Evolutionary conservation across 2,797 vertebrate species (phyloP), one percentile per base, ranked within the genome.

Genomic region (Gymnoscopelus microlampas): DNA sequence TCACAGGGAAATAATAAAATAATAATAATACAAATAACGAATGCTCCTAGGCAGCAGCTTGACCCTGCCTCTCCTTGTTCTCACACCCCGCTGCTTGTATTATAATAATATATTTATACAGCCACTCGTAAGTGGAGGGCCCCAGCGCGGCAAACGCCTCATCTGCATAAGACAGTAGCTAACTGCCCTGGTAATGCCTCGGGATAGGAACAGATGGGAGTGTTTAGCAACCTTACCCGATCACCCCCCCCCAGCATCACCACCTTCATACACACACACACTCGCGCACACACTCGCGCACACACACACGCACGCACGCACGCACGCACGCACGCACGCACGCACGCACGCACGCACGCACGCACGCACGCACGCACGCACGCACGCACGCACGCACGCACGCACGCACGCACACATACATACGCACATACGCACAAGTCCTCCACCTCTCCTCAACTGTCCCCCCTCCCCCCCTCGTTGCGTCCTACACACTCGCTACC

Each of bases 201-300:
- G 90, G 95, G 96, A 94, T 90, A 88, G 76, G 88, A 95, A 94
- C 96, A 95, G 92, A 94, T 90, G 95, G 95, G 94, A 95, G 92
- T 91, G 93, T 96, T 97, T 95, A 96, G 92, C 92, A 93, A 93
- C 88, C 91, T 77, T 76, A 84, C 81, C 85, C 88, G 79, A 82
- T 84, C 86, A 84, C 90, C 88, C 89, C 82, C 79, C 70, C 83
- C 60, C 60, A 44, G 69, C 69, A 78, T 80, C 81, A 78, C 74
- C 61, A 60, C 66, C 5, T 10, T 19, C 29, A 60, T 35, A 39
- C 32, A 39, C 58, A 60, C 35, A 60, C 13, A 15, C 81, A 77
- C 74, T 78, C 85, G 82, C 81, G 75, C 61, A 54, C 55, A 24
- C 32, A 26, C 9, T 10, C 15, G 12, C 51, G 19, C 24, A 50